phyloP scores from a whole-genome alignment of 2,113 vertebrate genomes.

The Peromyscus californicus region DNA sequence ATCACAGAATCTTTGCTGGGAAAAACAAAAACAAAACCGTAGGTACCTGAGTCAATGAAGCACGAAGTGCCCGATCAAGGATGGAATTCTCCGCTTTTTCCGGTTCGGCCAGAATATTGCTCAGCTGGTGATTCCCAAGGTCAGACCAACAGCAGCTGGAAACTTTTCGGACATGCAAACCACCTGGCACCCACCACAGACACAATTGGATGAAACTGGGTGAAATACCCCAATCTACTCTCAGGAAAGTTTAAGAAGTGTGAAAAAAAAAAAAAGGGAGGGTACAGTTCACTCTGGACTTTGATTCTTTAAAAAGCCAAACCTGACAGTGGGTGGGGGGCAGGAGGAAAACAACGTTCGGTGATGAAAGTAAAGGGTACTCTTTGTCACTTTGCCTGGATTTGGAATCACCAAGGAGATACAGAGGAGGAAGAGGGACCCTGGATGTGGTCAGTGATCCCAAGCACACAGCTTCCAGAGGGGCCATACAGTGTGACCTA shows the following conservation, averaged over 20 bases:
- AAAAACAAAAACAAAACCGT: not conserved
- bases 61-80: not conserved
- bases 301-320: not conserved
- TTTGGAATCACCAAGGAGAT: not conserved
- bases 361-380: not conserved
- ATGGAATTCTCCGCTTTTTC: not conserved
- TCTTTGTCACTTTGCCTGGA: too few relatives aligned
- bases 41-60: not conserved
- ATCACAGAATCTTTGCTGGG: constrained; percentile 21
- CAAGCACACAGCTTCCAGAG: not conserved
- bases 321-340: not conserved
- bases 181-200: not conserved
- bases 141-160: not conserved
- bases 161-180: not conserved
- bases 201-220: not conserved
- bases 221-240: not conserved
- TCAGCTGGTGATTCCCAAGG: not conserved
- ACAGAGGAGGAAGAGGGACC: not conserved
- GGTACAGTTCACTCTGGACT: not conserved
- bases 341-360: too few relatives aligned
- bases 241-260: not conserved
- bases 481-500: too few relatives aligned
- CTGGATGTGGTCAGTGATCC: too few relatives aligned
- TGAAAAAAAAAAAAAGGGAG: not conserved
- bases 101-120: not conserved